Conservation (phyloP, 2,888 invertebrate genomes). For the Tachina grossa region DNA sequence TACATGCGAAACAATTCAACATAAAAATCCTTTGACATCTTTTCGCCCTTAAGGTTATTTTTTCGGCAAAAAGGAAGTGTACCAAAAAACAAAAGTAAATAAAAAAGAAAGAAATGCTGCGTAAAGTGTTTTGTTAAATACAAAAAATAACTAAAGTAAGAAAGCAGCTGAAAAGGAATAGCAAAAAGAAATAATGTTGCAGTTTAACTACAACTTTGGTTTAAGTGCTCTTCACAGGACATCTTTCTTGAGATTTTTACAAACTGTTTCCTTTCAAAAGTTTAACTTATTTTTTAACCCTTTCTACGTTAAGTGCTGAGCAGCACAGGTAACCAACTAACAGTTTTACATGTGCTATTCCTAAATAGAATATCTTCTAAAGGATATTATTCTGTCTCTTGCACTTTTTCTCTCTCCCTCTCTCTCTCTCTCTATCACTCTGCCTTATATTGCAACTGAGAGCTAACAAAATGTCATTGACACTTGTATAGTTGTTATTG, state of each 20-base stretch:
- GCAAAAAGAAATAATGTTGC: conserved; percentile 38
- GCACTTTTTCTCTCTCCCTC: no score
- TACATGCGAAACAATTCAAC: conserved; percentile 15
- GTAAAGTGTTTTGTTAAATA: conserved; percentile 15
- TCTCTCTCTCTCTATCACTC: conserved; percentile 17
- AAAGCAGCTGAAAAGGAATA: conserved; percentile 5
- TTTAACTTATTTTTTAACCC: conserved; percentile 12
- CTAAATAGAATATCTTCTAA: not conserved
- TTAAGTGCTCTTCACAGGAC: conserved; percentile 54
- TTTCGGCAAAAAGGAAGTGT: conserved; percentile 17
- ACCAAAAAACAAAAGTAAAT: not conserved
- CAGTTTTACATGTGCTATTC: not conserved
- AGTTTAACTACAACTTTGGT: conserved; percentile 58
- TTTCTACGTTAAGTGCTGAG: not conserved
- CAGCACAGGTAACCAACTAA: conserved; percentile 14
- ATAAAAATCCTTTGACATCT: conserved; percentile 36
- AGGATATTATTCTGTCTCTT: conserved; percentile 9
- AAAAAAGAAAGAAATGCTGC: conserved; percentile 2
- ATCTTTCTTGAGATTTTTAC: conserved; percentile 61
- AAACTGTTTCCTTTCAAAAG: conserved; percentile 8
- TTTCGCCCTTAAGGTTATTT: conserved; percentile 28
- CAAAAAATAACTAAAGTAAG: not conserved
- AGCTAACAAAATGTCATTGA: conserved; percentile 76
- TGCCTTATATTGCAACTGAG: conserved; percentile 24
- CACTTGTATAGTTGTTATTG: conserved; percentile 75